Conservation (phyloP, 2,113 vertebrate genomes). For the Limanda limanda region DNA sequence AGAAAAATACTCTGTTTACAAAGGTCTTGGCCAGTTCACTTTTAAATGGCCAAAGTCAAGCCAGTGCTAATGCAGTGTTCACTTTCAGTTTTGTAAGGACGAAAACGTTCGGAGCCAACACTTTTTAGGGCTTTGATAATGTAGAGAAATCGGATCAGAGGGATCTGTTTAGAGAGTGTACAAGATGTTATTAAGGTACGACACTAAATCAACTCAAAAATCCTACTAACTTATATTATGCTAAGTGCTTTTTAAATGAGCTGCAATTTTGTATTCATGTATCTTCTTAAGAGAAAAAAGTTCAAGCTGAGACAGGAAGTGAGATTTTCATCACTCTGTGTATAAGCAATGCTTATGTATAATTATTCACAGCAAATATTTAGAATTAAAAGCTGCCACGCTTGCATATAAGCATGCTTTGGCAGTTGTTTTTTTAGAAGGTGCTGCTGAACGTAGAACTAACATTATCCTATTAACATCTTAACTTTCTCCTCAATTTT, state of each 20-base stretch:
- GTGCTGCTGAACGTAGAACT: no score
- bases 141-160: background rate
- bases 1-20: constrained; percentile 6
- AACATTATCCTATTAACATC: no score
- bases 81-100: background rate
- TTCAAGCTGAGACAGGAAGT: background rate
- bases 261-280: background rate
- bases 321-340: background rate
- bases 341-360: background rate
- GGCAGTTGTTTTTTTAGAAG: no score
- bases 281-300: background rate
- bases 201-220: background rate
- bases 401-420: no score
- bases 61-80: background rate
- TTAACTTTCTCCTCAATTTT: no score
- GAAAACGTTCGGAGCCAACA: background rate
- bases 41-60: background rate
- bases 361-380: no score
- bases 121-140: background rate
- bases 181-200: background rate
- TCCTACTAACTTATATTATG: background rate
- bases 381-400: no score
- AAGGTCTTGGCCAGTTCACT: constrained; percentile 6
- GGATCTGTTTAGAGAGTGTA: no score
- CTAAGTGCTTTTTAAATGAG: background rate